Percentiles rank a stretch among this genome's conserved stretches.
These are phyloP conservation scores for Oreochromis niloticus DNA, from an alignment of 2,113 vertebrate genomes.

Conservation along the genomic window DNA sequence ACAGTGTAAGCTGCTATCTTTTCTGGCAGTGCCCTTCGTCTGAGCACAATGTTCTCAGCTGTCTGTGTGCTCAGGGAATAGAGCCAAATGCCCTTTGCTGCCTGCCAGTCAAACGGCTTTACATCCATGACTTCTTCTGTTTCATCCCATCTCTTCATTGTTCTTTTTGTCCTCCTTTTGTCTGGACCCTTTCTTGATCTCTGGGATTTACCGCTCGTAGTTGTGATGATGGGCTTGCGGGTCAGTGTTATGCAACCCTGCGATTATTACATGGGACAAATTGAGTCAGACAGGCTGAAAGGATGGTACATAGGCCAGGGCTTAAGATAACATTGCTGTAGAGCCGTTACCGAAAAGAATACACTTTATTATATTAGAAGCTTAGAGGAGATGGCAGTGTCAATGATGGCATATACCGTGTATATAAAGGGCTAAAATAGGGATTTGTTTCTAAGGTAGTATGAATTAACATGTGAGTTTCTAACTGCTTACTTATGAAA, in stretches of 20 bases:
- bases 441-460: not conserved
- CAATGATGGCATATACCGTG: not conserved
- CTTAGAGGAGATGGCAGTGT: not conserved
- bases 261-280: conserved; percentile 47
- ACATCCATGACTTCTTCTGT: conserved; percentile 1
- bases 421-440: not conserved
- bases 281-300: conserved; percentile 54
- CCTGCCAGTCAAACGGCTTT: conserved; percentile 14
- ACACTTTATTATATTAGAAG: not conserved
- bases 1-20: conserved; percentile 3
- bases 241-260: conserved; percentile 51
- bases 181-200: conserved; percentile 54
- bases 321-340: conserved; percentile 5
- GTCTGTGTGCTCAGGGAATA: conserved; percentile 27
- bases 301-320: not conserved
- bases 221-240: conserved; percentile 15
- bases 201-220: conserved; percentile 40
- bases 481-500: not conserved
- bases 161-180: conserved; percentile 48
- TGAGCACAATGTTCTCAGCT: conserved; percentile 12
- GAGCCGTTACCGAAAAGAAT: not conserved
- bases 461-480: not conserved
- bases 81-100: conserved; percentile 20
- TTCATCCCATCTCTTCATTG: conserved; percentile 27
- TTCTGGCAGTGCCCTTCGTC: conserved; percentile 11